Base-by-base conservation (phyloP, 2,797 vertebrate genomes). In the Sternotherus odoratus region DNA sequence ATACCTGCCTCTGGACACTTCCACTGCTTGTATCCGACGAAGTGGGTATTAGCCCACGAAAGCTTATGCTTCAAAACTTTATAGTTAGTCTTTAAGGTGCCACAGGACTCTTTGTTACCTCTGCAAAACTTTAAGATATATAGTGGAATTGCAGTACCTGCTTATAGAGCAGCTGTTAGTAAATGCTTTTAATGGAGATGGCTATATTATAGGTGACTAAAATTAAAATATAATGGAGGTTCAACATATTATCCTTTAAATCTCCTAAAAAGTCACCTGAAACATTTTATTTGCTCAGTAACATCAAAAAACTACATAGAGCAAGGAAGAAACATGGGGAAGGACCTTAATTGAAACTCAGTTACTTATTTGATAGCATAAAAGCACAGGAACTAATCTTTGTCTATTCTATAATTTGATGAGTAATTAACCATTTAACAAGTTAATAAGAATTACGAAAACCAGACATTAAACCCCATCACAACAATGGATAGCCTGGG, bases 361-460 rank as follows among this genome's bases (percentile, higher is more conserved):
- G 82, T 83, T 86, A 74, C 23, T 88, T 90, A 90, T 90, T 11
- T 43, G 33, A 50, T 87, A 49, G 54, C 13, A 28, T 91, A 92
- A 89, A 77, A 85, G 54, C 48, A 60, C 28, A 46, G 50, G 33
- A 87, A 39, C 85, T 89, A 57, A 85, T 86, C 92, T 85, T 24
- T 87, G 60, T 75, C 79, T 86, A 17, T 8, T 83, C 1, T 19
- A 2, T 86, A 80, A 66, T 66, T 84, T 8, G 8, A 46, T 39
- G 43, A 72, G 26, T 84, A 79, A 19, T 85, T 91, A 83, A 77
- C 30, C 49, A 77, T 91, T 88, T 39, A 46, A 33, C 86, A 69
- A 36, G 24, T 88, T 66, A 60, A 60, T n/a, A 79, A 74, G 33
- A 72, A 87, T 48, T 83, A 26, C 1, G 1, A 77, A 53, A 49